A percentile compares a stretch with the other conserved stretches of the same genome.
Evolutionary conservation across 2,888 invertebrate species (phyloP).

Genomic region (Mythimna lalbum): DNA sequence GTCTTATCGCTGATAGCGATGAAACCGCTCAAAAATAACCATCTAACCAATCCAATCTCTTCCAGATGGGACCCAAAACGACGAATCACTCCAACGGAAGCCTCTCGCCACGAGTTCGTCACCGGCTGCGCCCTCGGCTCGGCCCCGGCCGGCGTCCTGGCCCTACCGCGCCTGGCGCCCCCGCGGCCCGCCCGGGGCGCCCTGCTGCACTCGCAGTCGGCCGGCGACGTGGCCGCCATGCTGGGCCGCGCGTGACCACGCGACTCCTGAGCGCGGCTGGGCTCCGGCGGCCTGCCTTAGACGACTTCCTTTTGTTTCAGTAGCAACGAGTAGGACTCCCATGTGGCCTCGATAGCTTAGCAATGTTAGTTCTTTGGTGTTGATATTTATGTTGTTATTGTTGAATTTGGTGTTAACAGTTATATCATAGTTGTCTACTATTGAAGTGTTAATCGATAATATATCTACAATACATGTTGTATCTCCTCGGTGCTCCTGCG

Average conservation of each 20-base stretch:
- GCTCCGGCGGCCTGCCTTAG: conserved; percentile 70
- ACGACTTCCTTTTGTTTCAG: conserved; percentile 38
- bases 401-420: conserved; percentile 1
- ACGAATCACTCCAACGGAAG: conserved; percentile 97
- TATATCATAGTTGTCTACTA: not conserved
- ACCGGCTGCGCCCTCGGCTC: conserved; percentile 86
- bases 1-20: too few relatives aligned
- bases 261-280: conserved; percentile 74
- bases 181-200: conserved; percentile 80
- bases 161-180: conserved; percentile 82
- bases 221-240: conserved; percentile 92
- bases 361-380: conserved; percentile 2
- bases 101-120: conserved; percentile 96
- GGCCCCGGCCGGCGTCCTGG: conserved; percentile 87
- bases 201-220: conserved; percentile 92
- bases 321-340: conserved; percentile 50
- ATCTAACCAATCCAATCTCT: conserved; percentile 5
- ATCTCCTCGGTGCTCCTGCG: not conserved
- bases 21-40: not conserved
- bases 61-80: conserved; percentile 97
- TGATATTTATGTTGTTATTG: not conserved
- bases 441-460: not conserved
- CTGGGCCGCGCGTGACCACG: conserved; percentile 91
- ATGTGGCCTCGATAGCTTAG: conserved; percentile 51
- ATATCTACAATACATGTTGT: not conserved